Evolutionary conservation across 2,888 invertebrate genomes (phyloP).

Genomic region (Falcaria lacertinaria): DNA sequence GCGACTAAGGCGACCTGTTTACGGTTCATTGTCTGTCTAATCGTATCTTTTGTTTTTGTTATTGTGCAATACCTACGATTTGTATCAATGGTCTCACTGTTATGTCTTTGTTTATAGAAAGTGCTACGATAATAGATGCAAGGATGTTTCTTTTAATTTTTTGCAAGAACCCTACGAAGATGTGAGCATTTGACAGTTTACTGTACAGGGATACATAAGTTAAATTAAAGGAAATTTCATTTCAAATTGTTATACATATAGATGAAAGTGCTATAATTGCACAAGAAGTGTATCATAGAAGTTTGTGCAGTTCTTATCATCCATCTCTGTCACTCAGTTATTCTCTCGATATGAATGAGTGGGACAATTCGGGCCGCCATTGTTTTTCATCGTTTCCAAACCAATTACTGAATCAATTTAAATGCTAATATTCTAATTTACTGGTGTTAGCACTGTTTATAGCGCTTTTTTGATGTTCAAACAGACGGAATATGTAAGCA

Average conservation of each 20-base stretch:
- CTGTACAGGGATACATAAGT: no score
- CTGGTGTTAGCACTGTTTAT: not conserved
- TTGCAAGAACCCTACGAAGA: no score
- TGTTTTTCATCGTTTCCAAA: not conserved
- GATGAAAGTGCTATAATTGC: no score
- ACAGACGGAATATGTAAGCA: no score
- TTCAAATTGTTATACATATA: no score
- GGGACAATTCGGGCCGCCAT: not conserved
- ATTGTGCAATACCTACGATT: no score
- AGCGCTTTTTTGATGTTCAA: not conserved
- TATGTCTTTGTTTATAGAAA: not conserved
- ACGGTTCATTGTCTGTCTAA: not conserved
- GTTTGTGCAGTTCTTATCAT: no score
- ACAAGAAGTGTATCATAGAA: no score
- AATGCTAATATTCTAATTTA: constrained; percentile 1
- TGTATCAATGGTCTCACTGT: not conserved
- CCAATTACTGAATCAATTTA: not conserved
- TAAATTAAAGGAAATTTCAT: no score
- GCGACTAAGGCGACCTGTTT: constrained; percentile 5
- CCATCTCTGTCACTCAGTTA: not conserved
- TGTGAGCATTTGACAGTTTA: no score
- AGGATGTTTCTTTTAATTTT: no score
- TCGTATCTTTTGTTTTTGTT: not conserved
- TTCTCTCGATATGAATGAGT: not conserved
- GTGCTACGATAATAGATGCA: not conserved